phyloP scores from a whole-genome alignment of 2,888 invertebrate species.

The Nomada goodeniana region DNA sequence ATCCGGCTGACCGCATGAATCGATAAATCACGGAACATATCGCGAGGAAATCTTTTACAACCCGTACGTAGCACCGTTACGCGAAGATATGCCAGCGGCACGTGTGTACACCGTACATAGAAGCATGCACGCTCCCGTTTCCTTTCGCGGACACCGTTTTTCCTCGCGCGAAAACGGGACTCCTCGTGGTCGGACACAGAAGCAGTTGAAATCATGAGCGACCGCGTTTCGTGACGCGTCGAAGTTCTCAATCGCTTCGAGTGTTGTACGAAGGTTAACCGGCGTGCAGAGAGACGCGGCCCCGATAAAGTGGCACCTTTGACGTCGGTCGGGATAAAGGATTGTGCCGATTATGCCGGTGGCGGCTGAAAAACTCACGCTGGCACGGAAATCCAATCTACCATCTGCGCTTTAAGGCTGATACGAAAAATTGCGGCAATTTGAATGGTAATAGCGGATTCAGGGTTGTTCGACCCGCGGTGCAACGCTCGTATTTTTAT shows the following conservation, averaged over 20 bases:
- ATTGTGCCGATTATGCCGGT: constrained; percentile 66
- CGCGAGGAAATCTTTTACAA: constrained; percentile 46
- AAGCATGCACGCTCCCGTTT: constrained; percentile 1
- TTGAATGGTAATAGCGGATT: constrained; percentile 56
- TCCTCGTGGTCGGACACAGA: background rate
- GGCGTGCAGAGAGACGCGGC: constrained; percentile 34
- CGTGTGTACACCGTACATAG: background rate
- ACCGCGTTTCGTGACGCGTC: constrained; percentile 53
- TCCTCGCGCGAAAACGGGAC: background rate
- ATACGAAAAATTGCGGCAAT: constrained; percentile 51
- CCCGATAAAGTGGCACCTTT: constrained; percentile 61
- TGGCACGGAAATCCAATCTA: constrained; percentile 58
- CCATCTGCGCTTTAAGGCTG: constrained; percentile 44
- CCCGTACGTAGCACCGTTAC: background rate
- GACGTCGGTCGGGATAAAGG: constrained; percentile 64
- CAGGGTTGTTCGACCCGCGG: constrained; percentile 44
- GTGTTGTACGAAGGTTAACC: constrained; percentile 34
- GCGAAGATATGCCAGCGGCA: background rate
- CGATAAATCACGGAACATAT: constrained; percentile 49
- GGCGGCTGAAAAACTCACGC: constrained; percentile 45
- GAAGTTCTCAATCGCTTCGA: constrained; percentile 46
- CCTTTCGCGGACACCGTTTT: background rate
- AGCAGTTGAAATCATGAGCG: background rate
- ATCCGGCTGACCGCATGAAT: constrained; percentile 9
- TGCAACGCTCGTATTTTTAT: constrained; percentile 34